Percentiles rank a stretch among this genome's conserved stretches.
Evolutionary conservation across 2,888 invertebrate species (phyloP).

Genomic region (Subacronicta megacephala): DNA sequence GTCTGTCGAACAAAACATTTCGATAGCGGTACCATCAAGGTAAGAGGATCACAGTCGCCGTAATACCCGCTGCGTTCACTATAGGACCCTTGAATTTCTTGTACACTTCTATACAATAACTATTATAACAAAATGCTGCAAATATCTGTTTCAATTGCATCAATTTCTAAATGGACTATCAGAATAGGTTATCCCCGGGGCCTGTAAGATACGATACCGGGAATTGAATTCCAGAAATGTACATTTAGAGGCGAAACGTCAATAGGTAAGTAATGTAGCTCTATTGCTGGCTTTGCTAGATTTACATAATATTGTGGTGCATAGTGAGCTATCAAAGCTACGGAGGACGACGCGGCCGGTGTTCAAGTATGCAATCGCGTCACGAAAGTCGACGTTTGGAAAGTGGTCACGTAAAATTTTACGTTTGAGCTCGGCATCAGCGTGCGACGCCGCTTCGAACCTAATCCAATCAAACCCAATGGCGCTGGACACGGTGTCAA

Average conservation of each 20-base stretch:
- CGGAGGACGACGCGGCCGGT: constrained; percentile 66
- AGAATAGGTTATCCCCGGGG: constrained; percentile 33
- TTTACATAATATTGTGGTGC: constrained; percentile 80
- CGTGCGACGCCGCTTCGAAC: constrained; percentile 82
- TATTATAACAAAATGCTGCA: constrained; percentile 31
- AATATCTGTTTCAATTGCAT: constrained; percentile 39
- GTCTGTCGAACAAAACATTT: constrained; percentile 61
- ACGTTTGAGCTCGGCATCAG: constrained; percentile 84
- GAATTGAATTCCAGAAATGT: constrained; percentile 61
- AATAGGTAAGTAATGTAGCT: constrained; percentile 64
- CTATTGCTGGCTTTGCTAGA: constrained; percentile 71
- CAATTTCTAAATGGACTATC: constrained; percentile 43
- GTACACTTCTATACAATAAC: constrained; percentile 41
- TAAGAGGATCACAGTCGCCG: constrained; percentile 80
- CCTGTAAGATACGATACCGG: constrained; percentile 55
- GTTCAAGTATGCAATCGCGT: constrained; percentile 79
- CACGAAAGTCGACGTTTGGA: constrained; percentile 81
- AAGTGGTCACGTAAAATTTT: constrained; percentile 89
- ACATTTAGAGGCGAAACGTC: constrained; percentile 60
- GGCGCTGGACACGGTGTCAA: constrained; percentile 83
- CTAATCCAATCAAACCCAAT: constrained; percentile 88
- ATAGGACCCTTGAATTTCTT: constrained; percentile 60
- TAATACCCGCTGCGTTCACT: constrained; percentile 69
- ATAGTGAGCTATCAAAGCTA: constrained; percentile 74
- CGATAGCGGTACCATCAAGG: constrained; percentile 72